phyloP scores from a whole-genome alignment of 2,888 invertebrate genomes.

The Aphrophora alni region DNA sequence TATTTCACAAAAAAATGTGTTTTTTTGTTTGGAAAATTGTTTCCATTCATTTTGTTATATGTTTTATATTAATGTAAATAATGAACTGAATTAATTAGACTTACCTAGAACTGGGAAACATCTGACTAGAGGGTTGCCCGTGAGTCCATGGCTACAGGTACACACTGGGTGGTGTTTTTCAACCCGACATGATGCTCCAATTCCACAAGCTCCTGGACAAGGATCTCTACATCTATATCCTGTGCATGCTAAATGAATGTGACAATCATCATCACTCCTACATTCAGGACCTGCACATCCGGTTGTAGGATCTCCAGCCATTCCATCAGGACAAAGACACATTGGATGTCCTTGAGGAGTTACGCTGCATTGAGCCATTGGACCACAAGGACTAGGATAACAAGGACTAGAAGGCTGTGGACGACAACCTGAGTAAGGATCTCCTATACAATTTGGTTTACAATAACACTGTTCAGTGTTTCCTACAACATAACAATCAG shows the following conservation, averaged over 20 bases:
- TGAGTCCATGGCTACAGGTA: constrained; percentile 72
- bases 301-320: constrained; percentile 75
- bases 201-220: constrained; percentile 81
- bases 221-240: constrained; percentile 82
- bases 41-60: no score
- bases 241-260: constrained; percentile 74
- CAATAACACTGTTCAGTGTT: constrained; percentile 88
- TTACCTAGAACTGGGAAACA: constrained; percentile 66
- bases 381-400: constrained; percentile 81
- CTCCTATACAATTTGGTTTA: constrained; percentile 74
- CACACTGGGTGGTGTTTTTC: constrained; percentile 83
- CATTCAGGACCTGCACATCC: constrained; percentile 85
- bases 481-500: constrained; percentile 83
- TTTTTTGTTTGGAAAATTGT: no score
- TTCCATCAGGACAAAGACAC: constrained; percentile 77
- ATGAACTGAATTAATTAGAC: no score
- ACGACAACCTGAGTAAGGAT: constrained; percentile 80
- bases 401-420: constrained; percentile 73
- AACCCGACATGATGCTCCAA: constrained; percentile 74
- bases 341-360: constrained; percentile 65
- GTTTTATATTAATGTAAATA: no score
- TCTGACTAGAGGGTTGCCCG: constrained; percentile 78
- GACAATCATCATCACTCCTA: constrained; percentile 79
- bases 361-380: constrained; percentile 74
- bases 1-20: no score